Conservation (phyloP, 2,113 vertebrate genomes). For the Litocranius walleri region DNA sequence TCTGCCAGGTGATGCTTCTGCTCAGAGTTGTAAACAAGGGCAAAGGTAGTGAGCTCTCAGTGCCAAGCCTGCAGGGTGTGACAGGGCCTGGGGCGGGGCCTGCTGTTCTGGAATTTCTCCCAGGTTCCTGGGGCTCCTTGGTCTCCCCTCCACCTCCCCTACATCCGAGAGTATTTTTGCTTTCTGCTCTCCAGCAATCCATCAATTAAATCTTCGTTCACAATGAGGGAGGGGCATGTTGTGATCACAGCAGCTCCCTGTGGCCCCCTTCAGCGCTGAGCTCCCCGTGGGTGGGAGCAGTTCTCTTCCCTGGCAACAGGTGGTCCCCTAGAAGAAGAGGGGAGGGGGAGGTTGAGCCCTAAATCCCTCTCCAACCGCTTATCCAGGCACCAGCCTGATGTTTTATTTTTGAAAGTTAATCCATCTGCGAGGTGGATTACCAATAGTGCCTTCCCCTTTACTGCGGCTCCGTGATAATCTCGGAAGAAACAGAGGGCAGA, state of each 20-base stretch:
- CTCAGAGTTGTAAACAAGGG: accelerated
- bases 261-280: background rate
- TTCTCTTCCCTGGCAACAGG: background rate
- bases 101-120: background rate
- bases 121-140: background rate
- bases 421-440: background rate
- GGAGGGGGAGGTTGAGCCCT: background rate
- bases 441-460: background rate
- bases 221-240: background rate
- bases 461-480: background rate
- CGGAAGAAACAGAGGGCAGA: background rate
- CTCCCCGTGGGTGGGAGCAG: accelerated
- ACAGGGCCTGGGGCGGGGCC: too few species aligned
- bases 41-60: background rate
- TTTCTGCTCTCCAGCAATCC: background rate
- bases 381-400: background rate
- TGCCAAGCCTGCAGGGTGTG: background rate
- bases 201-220: background rate
- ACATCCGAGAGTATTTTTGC: accelerated
- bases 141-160: accelerated
- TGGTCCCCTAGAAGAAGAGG: background rate
- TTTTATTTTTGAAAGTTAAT: slow-evolving; percentile 23
- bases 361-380: background rate
- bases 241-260: accelerated
- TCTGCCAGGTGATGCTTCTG: too few species aligned